These are phyloP conservation scores for Brassicogethes aeneus DNA, from an alignment of 2,888 invertebrate genomes.

Conservation along the genomic window DNA sequence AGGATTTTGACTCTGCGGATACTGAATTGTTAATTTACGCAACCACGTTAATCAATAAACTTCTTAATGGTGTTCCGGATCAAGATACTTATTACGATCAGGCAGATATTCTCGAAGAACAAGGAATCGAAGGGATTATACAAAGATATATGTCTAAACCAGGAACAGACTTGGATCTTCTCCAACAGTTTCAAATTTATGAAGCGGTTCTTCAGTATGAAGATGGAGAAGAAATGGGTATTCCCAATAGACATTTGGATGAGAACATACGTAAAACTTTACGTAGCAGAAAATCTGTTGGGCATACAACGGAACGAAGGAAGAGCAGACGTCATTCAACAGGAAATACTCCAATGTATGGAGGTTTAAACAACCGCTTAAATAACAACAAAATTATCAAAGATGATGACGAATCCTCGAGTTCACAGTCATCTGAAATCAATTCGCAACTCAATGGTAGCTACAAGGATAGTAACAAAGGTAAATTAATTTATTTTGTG, in stretches of 20 bases:
- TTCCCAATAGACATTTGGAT: conserved; percentile 56
- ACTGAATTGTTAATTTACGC: conserved; percentile 93
- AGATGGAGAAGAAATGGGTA: conserved; percentile 67
- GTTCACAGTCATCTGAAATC: conserved; percentile 50
- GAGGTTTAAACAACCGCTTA: conserved; percentile 24
- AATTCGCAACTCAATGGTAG: conserved; percentile 47
- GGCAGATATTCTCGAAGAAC: conserved; percentile 90
- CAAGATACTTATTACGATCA: conserved; percentile 97
- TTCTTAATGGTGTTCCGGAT: conserved; percentile 85
- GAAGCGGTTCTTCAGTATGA: conserved; percentile 87
- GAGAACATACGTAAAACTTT: conserved; percentile 65
- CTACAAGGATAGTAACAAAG: conserved; percentile 49
- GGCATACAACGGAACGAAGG: conserved; percentile 58
- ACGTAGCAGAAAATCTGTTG: conserved; percentile 54
- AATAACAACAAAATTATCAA: conserved; percentile 30
- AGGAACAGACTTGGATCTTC: conserved; percentile 84
- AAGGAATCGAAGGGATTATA: conserved; percentile 80
- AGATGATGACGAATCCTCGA: conserved; percentile 49
- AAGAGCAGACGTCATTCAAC: conserved; percentile 72
- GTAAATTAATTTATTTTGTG: conserved; percentile 25
- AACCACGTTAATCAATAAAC: conserved; percentile 92
- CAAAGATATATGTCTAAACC: conserved; percentile 86
- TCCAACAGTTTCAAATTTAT: conserved; percentile 91
- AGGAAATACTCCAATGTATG: conserved; percentile 49
- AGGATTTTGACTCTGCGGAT: conserved; percentile 93